Evolutionary conservation across 53 echinoderm and acorn worm genomes (phyloP), one percentile per base, ranked within the genome.

Genomic region (Stichopus horrens): DNA sequence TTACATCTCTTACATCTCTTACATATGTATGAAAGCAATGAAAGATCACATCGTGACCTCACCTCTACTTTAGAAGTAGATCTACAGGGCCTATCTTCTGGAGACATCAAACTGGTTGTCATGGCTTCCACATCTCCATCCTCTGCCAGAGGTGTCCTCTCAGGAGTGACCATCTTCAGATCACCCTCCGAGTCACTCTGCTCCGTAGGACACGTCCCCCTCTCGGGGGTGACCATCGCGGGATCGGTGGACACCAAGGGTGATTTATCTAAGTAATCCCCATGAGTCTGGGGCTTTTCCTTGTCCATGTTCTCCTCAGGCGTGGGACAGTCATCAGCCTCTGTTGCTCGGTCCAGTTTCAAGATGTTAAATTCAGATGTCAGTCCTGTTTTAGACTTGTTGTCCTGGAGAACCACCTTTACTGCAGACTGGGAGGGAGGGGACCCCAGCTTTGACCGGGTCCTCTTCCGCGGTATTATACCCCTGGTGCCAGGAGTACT

Each of bases 351-450:
- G 5, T 85, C 85, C 7, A 85, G 60, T 85, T 85, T 85, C 11
- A 85, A 21, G 37, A 85, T 59, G 52, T 85, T 9, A 18, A 85
- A 85, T 67, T 85, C 85, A 5, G 85, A 67, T 4, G 85, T 85
- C 52, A 85, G 85, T 0, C 85, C 85, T 23, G 63, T 66, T 8
- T 53, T 65, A 67, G 85, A 67, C 14, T 18, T 20, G 16, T 68
- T 59, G 37, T 53, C 67, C 52, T 85, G 60, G 21, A 85, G 63
- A 1, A 85, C 85, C 51, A 85, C 85, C 52, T 85, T 85, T 52
- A 13, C 9, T 5, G 65, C 67, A 18, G 85, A 67, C 53, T 85
- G 85, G 0, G 66, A 11, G 9, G 85, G 85, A 5, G 85, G 85
- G 14, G 85, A 85, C 23, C 67, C 85, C 20, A 63, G 21, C 11